Evolutionary conservation across 2,888 invertebrate genomes (phyloP).

Genomic region (Scrobipalpa atriplicella): DNA sequence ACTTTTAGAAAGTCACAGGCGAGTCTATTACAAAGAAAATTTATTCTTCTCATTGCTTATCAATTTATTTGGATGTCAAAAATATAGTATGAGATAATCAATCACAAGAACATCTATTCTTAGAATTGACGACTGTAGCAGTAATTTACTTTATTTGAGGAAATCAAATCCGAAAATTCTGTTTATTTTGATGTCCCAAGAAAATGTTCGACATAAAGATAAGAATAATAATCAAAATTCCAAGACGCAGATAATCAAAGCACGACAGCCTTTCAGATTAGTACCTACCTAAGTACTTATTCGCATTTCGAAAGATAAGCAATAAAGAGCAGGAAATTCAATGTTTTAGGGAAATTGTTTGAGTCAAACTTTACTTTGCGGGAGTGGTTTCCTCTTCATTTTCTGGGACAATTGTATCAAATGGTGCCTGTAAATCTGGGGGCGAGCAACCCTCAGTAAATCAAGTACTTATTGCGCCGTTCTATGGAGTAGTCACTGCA

Average conservation of each 20-base stretch:
- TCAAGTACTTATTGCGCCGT: conserved; percentile 18
- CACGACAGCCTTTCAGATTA: background rate
- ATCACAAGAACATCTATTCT: no score
- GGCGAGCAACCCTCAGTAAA: conserved; percentile 16
- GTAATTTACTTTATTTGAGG: no score
- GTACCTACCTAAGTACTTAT: no score
- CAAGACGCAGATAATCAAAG: background rate
- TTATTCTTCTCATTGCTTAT: no score
- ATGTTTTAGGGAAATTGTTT: background rate
- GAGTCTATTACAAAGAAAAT: no score
- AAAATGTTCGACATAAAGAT: no score
- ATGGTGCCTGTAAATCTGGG: background rate
- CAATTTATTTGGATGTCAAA: no score
- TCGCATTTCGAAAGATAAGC: background rate
- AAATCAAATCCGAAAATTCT: no score
- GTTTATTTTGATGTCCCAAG: no score
- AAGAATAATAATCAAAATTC: background rate
- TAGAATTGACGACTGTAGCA: no score
- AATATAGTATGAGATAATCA: no score
- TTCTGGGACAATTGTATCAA: conserved; percentile 7
- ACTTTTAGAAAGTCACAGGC: no score
- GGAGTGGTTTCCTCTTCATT: conserved; percentile 2
- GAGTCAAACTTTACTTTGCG: background rate
- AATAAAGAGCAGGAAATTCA: background rate
- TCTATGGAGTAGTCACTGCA: background rate